phyloP scores from a whole-genome alignment of 1,140 invertebrate species.

The Drosophila elegans region DNA sequence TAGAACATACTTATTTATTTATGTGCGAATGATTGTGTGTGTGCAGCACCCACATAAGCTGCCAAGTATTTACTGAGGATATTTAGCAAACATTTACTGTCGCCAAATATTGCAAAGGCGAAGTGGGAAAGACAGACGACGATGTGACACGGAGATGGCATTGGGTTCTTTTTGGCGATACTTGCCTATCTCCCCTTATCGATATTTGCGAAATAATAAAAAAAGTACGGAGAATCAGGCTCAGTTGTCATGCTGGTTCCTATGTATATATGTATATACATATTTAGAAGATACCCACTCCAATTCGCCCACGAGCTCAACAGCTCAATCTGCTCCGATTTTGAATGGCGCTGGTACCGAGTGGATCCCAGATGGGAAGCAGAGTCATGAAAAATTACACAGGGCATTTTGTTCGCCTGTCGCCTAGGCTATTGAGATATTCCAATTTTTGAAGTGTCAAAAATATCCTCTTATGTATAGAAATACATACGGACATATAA shows the following conservation, averaged over 20 bases:
- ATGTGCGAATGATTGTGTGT: slow-evolving; percentile 39
- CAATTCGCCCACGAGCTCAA: slow-evolving; percentile 35
- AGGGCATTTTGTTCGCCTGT: slow-evolving; percentile 59
- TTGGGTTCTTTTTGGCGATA: slow-evolving; percentile 7
- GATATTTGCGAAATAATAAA: slow-evolving; percentile 79
- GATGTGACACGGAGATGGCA: slow-evolving; percentile 27
- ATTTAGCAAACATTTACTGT: slow-evolving; percentile 72
- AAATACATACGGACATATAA: slow-evolving; percentile 44
- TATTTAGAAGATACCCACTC: not conserved
- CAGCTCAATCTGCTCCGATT: slow-evolving; percentile 74
- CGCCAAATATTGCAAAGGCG: slow-evolving; percentile 45
- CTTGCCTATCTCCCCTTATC: slow-evolving; percentile 54
- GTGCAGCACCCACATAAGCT: slow-evolving; percentile 40
- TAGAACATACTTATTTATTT: slow-evolving; percentile 48
- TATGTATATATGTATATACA: not conserved
- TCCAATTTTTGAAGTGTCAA: slow-evolving; percentile 82
- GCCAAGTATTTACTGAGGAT: slow-evolving; percentile 61
- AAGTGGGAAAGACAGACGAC: slow-evolving; percentile 8
- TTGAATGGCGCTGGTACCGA: slow-evolving; percentile 41
- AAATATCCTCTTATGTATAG: slow-evolving; percentile 70
- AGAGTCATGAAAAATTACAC: slow-evolving; percentile 72
- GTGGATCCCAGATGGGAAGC: slow-evolving; percentile 57
- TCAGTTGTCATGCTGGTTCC: slow-evolving; percentile 47
- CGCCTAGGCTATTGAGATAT: slow-evolving; percentile 66
- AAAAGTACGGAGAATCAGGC: slow-evolving; percentile 47